These are phyloP conservation scores for Heliconius congener DNA, from an alignment of 1,140 invertebrate genomes.

Conservation along the genomic window DNA sequence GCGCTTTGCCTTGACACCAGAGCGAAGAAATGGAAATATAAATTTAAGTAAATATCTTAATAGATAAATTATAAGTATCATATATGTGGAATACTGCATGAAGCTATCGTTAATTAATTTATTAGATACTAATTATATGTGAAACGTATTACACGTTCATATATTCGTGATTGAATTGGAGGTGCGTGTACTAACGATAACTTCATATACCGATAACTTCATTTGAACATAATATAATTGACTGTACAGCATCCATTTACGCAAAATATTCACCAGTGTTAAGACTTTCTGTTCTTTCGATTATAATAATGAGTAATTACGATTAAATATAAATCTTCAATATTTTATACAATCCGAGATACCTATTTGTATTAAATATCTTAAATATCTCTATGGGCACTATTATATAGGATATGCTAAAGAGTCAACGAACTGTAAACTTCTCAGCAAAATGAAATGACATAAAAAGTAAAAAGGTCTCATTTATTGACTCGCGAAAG, in stretches of 20 bases:
- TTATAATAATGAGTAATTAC: too few relatives aligned
- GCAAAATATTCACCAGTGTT: not conserved
- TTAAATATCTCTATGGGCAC: too few relatives aligned
- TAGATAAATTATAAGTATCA: too few relatives aligned
- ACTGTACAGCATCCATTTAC: not conserved
- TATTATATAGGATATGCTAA: not conserved
- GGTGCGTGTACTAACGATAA: not conserved
- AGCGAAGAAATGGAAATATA: too few relatives aligned
- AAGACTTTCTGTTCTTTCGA: too few relatives aligned
- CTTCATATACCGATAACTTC: not conserved
- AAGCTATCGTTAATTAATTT: not conserved
- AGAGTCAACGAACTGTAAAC: not conserved
- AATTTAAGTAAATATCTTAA: not conserved
- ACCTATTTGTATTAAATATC: too few relatives aligned
- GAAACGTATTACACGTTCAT: not conserved
- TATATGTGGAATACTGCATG: too few relatives aligned
- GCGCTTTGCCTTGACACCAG: too few relatives aligned
- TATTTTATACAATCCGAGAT: too few relatives aligned
- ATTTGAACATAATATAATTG: not conserved
- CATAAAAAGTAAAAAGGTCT: slow-evolving; percentile 32
- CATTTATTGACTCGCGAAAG: slow-evolving; percentile 34
- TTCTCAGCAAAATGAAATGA: slow-evolving; percentile 10
- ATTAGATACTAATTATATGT: not conserved
- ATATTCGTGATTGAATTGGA: not conserved
- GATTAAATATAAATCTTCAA: too few relatives aligned